Base-by-base conservation (phyloP, 37 sponge, comb jelly and placozoan species). In the Petrosia ficiformis region DNA sequence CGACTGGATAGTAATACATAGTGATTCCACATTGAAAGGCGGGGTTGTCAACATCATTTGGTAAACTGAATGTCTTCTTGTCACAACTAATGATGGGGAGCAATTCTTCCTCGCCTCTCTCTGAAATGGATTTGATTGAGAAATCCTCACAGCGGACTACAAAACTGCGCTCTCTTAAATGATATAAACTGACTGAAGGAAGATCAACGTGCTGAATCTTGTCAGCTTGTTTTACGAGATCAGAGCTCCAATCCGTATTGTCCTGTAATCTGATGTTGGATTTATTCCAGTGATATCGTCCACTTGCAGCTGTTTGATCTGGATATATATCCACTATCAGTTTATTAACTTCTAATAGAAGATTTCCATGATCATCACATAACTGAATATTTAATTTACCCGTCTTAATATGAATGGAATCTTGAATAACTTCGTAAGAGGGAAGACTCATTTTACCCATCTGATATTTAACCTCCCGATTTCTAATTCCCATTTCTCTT, bases 301-400 rank as follows among this genome's bases (percentile, higher is more conserved):
- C 86, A 6, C 78, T 57, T 16, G 79, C 71, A 0, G 93, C 93
- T 44, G 41, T 66, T 79, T 88, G 89, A 70, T 93, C 93, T 3
- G 78, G 80, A 39, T 93, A 93, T 57, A 93, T 34, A 57, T 93
- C 93, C 29, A 93, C 68, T 29, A 68, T 38, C 42, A 92, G 41
- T 40, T 83, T 39, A 4, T 41, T 71, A 24, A 71, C 40, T 41
- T 43, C 5, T 2, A 71, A 29, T 4, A 71, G 72, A 4, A 71
- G 72, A 71, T 44, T 44, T 16, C 39, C 69, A 10, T 11, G 58
- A 56, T 93, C 89, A 57, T 82, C 79, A 73, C 89, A 88, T 8
- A 93, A 79, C 70, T 93, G 93, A 16, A 93, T 43, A 71, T 93
- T 77, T 25, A 93, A 58, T n/a, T 82, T 84, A 0, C 85, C 85